Evolutionary conservation across 2,113 vertebrate species (phyloP).

Genomic region (human): GRCh38 chr3:24135001-24135500

Average conservation of each 20-base stretch:
- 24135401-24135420: background rate
- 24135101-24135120: too few species aligned
- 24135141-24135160: background rate
- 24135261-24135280: background rate
- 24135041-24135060: background rate
- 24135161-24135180: background rate
- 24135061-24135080: background rate
- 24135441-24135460: background rate
- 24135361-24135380: background rate
- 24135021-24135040: background rate
- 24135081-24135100: background rate
- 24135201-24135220: background rate
- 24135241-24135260: background rate
- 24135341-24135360: background rate
- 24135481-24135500: background rate
- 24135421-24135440: background rate
- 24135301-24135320: background rate
- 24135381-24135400: background rate
- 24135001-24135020: too few species aligned
- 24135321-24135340: background rate
- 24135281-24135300: background rate
- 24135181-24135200: background rate
- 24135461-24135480: background rate
- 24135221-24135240: background rate
- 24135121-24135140: background rate